These are phyloP conservation scores for Aricia artaxerxes DNA, from an alignment of 2,888 invertebrate species.

Conservation along the genomic window DNA sequence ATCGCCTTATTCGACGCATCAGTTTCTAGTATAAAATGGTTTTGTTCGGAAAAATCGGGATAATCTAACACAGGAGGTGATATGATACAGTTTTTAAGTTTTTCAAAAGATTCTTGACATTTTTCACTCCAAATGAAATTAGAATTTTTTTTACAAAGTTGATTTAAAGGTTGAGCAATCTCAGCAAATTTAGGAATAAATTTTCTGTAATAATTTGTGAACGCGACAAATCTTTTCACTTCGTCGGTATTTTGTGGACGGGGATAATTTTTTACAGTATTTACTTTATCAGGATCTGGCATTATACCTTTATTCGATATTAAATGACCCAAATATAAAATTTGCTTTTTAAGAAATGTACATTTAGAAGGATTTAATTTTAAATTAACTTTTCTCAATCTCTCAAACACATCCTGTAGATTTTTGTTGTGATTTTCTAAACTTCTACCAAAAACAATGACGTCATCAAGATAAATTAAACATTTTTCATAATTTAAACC, in stretches of 20 bases:
- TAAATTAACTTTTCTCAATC: constrained; percentile 33
- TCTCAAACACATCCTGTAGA: constrained; percentile 21
- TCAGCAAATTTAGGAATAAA: constrained; percentile 37
- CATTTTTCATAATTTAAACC: constrained; percentile 35
- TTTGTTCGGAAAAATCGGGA: constrained; percentile 39
- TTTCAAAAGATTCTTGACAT: constrained; percentile 35
- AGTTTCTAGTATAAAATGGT: constrained; percentile 39
- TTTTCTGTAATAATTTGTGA: constrained; percentile 36
- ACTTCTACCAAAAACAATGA: constrained; percentile 32
- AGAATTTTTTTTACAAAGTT: constrained; percentile 36
- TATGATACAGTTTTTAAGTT: constrained; percentile 37
- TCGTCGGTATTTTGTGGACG: constrained; percentile 37
- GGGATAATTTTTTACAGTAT: constrained; percentile 36
- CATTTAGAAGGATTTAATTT: constrained; percentile 32
- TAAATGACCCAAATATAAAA: constrained; percentile 36
- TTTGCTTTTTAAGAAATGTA: constrained; percentile 25
- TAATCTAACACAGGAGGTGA: constrained; percentile 40
- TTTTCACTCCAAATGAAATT: constrained; percentile 39
- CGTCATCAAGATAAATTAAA: constrained; percentile 35
- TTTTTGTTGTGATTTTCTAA: constrained; percentile 25
- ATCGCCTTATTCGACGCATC: constrained; percentile 39
- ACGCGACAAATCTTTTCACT: constrained; percentile 5
- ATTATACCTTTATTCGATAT: constrained; percentile 34
- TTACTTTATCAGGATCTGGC: constrained; percentile 37
- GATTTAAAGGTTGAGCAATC: constrained; percentile 39